These are phyloP conservation scores for Lucifuga dentata DNA, from an alignment of 2,113 vertebrate genomes.

Conservation along the genomic window DNA sequence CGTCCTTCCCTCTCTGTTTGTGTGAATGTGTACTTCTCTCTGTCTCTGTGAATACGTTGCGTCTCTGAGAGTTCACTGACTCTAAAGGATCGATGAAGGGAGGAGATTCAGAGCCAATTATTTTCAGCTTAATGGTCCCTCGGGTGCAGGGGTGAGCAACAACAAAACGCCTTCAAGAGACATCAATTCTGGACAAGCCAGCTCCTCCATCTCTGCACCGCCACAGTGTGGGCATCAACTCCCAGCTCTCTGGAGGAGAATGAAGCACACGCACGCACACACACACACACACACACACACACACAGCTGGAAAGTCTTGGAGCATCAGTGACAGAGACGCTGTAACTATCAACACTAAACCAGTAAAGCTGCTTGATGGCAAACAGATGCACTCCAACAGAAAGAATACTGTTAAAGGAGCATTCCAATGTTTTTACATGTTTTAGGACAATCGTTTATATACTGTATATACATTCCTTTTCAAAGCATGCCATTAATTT, in stretches of 20 bases:
- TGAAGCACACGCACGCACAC: slow-evolving; percentile 21
- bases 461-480: too few species aligned
- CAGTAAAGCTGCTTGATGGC: slow-evolving; percentile 52
- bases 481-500: too few species aligned
- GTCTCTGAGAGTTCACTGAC: slow-evolving; percentile 83
- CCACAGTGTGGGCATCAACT: slow-evolving; percentile 70
- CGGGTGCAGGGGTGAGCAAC: slow-evolving; percentile 80
- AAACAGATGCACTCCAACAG: slow-evolving; percentile 61
- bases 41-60: slow-evolving; percentile 60
- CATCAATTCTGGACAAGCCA: slow-evolving; percentile 82
- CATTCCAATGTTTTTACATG: too few species aligned
- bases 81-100: slow-evolving; percentile 86
- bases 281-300: slow-evolving; percentile 3
- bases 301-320: slow-evolving; percentile 54
- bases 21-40: slow-evolving; percentile 36
- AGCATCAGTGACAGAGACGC: slow-evolving; percentile 45
- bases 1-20: slow-evolving; percentile 32
- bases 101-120: slow-evolving; percentile 87
- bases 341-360: slow-evolving; percentile 42
- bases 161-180: slow-evolving; percentile 86
- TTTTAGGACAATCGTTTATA: too few species aligned
- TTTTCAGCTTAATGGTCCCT: slow-evolving; percentile 89
- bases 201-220: slow-evolving; percentile 68
- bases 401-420: slow-evolving; percentile 16
- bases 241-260: slow-evolving; percentile 62